Percentiles rank a stretch among this genome's conserved stretches.
Conservation (phyloP, 2,113 vertebrate genomes). For the Phrynosoma blainvillii region DNA sequence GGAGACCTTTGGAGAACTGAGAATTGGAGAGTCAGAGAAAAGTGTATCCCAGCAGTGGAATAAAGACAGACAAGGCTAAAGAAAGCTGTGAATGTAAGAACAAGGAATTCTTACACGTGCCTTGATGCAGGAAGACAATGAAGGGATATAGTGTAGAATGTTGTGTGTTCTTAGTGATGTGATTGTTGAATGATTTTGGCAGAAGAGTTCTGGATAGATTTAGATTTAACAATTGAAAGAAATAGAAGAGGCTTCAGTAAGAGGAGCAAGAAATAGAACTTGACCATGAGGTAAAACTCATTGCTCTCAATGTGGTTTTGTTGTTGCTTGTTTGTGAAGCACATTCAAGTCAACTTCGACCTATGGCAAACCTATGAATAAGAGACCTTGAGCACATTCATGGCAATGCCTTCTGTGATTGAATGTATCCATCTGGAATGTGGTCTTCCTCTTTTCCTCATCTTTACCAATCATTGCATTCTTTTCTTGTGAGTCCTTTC, state of each 20-base stretch:
- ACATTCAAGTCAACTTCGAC: too few species aligned
- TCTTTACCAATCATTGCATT: too few species aligned
- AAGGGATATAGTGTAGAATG: background rate
- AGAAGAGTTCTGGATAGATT: background rate
- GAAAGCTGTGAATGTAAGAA: background rate
- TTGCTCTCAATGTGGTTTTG: background rate
- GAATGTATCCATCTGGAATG: too few species aligned
- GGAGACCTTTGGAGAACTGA: background rate
- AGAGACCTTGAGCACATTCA: too few species aligned
- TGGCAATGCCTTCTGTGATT: too few species aligned
- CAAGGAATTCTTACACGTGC: background rate
- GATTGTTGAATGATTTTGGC: background rate
- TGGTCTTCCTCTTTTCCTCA: too few species aligned
- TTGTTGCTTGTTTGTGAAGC: background rate
- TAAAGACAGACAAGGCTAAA: background rate
- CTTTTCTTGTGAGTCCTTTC: too few species aligned
- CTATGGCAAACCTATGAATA: too few species aligned
- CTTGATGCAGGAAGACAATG: background rate
- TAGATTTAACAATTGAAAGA: background rate
- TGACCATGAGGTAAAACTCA: background rate
- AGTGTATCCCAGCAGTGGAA: background rate
- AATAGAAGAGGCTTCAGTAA: background rate
- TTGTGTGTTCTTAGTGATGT: background rate
- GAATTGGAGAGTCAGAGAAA: background rate
- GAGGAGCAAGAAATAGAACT: background rate